These are phyloP conservation scores for Ceratoteleas bidentatus DNA, from an alignment of 1,140 invertebrate species.

Conservation along the genomic window DNA sequence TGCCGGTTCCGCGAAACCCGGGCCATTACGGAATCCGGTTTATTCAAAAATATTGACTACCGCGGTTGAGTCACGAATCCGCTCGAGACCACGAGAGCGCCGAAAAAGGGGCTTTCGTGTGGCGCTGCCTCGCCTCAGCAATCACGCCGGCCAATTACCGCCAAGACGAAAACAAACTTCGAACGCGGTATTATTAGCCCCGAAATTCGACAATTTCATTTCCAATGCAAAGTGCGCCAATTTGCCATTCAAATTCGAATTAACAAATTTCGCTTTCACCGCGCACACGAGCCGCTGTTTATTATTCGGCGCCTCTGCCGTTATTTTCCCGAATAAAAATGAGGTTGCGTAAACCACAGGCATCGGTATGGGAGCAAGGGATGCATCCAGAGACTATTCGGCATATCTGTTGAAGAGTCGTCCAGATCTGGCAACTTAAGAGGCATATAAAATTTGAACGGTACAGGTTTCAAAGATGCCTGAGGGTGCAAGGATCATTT, in stretches of 20 bases:
- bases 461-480: too few species aligned
- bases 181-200: slow-evolving; percentile 31
- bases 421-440: too few species aligned
- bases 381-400: too few species aligned
- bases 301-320: slow-evolving; percentile 11
- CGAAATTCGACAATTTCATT: slow-evolving; percentile 53
- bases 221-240: slow-evolving; percentile 51
- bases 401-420: too few species aligned
- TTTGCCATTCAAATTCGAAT: slow-evolving; percentile 57
- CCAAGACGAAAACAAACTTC: slow-evolving; percentile 58
- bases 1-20: slow-evolving; percentile 45
- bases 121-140: slow-evolving; percentile 20
- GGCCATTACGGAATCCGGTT: slow-evolving; percentile 64
- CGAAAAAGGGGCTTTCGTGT: slow-evolving; percentile 50
- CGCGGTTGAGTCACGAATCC: slow-evolving; percentile 62
- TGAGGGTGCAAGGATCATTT: too few species aligned
- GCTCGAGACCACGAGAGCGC: slow-evolving; percentile 23
- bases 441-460: too few species aligned
- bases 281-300: slow-evolving; percentile 1
- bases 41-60: slow-evolving; percentile 66
- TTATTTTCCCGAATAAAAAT: slow-evolving; percentile 32
- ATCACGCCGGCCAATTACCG: slow-evolving; percentile 48
- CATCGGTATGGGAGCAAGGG: too few species aligned
- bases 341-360: slow-evolving; percentile 17
- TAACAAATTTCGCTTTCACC: slow-evolving; percentile 36